Evolutionary conservation across 2,113 vertebrate genomes (phyloP), one percentile per base, ranked within the genome.

Genomic region (Mustela nigripes): DNA sequence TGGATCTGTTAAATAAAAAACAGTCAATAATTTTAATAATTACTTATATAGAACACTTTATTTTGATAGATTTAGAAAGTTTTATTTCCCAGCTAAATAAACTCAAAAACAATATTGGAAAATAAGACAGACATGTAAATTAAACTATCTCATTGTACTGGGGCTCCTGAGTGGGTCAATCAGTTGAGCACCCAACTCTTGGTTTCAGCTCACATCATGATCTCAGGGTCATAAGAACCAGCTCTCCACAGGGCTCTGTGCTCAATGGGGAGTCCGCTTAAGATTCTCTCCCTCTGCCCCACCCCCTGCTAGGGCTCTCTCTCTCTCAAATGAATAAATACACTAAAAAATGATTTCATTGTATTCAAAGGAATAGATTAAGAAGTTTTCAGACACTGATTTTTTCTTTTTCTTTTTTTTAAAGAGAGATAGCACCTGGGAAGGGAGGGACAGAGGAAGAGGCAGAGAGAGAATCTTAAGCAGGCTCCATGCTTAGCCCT

Each of bases 1-100:
- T 0, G 98, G 91, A 96, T 99, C 99, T 99, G 98, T 98, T 89
- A 96, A 98, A 98, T 78, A 0, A 45, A 83, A 96, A 92, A 92
- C 11, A 19, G 92, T 89, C 78, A 81, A 71, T 90, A 78, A 74
- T 83, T 94, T 91, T 63, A 93, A 60, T 26, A 91, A 86, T 76
- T 89, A 28, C 7, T 96, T 95, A 96, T 0, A 78, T 21, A 91
- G 33, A 96, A 81, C 1, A 78, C 12, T 83, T 90, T 53, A 63
- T 78, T 91, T 73, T 87, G 86, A 82, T 14, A 84, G 45, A 76
- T 80, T 95, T 93, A 91, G 33, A 73, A 69, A 62, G 39, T 56
- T 85, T 48, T 73, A 56, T 65, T 93, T 83, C 15, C 28, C 9
- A 93, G 26, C 63, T 97, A 73, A 91, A 69, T 71, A 82, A 33